Evolutionary conservation across 37 sponge, comb jelly and placozoan genomes (phyloP), one percentile per base, ranked within the genome.

Genomic region (Diacarnus erythraeanus): DNA sequence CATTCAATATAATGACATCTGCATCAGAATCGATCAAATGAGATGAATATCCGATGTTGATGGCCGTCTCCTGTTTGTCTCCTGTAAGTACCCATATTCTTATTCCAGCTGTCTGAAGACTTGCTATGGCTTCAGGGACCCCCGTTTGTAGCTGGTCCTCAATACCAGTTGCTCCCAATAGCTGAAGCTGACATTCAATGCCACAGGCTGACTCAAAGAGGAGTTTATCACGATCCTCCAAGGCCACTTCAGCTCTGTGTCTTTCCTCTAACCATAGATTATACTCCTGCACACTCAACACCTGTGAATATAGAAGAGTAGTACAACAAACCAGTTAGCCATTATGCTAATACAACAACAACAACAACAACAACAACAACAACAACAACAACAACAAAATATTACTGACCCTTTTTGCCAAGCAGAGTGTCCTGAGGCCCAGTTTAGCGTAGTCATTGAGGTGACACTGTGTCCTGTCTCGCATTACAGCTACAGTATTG

Each of bases 51-150:
- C 89, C 90, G 42, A 95, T 88, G 56, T 88, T 95, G 56, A 95
- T 85, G 31, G 95, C 95, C 6, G 95, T 95, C 59, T 95, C 95
- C 74, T 87, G 80, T 71, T 95, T 95, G 88, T 95, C 96, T 56
- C 96, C 96, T 37, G 96, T 95, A 66, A 95, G 82, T 59, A 95
- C 87, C 96, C 96, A 95, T 35, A 95, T 85, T 69, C 78, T 84
- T 22, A 95, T 82, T 26, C 79, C 80, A 34, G 92, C 92, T 30
- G 56, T 64, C 38, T 71, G 41, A 63, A 91, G 75, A 37, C 67
- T 42, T 35, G 63, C 84, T 60, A 91, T 91, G 47, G 88, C 75
- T 64, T 91, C 88, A 3, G 92, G 88, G 21, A 91, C 92, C 4
- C 88, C 78, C 43, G 78, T 78, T 57, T 94, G 94, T 1, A 94